Conservation (phyloP, 2,797 vertebrate genomes). For the Falco peregrinus region DNA sequence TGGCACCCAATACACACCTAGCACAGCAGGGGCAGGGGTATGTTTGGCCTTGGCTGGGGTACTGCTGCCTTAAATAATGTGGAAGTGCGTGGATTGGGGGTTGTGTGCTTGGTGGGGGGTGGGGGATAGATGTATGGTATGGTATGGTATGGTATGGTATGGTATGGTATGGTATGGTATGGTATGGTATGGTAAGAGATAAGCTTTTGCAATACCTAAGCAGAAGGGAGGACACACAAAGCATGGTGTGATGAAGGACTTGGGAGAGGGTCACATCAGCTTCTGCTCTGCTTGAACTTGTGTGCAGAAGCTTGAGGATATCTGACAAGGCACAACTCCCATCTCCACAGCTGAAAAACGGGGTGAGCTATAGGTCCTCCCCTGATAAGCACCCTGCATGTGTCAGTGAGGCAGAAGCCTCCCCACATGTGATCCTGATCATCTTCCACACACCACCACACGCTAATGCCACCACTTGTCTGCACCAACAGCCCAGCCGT, state of each 20-base stretch:
- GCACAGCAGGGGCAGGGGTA: not conserved
- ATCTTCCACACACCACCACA: not conserved
- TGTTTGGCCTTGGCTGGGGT: not conserved
- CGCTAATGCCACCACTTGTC: not conserved
- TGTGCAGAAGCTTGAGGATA: not conserved
- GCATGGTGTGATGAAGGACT: not conserved
- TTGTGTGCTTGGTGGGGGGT: not conserved
- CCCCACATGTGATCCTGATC: fast-evolving
- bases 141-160: not conserved
- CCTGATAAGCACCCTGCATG: not conserved
- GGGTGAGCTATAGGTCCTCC: fast-evolving
- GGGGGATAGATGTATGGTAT: too few species aligned
- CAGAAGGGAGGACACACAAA: not conserved
- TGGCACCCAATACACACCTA: fast-evolving
- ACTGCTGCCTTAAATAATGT: not conserved
- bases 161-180: too few species aligned
- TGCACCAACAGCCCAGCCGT: fast-evolving
- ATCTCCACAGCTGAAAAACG: not conserved
- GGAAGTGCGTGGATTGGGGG: fast-evolving
- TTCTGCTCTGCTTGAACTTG: not conserved
- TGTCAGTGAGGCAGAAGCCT: not conserved
- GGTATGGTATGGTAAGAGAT: not conserved
- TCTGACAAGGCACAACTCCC: not conserved
- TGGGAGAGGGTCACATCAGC: not conserved
- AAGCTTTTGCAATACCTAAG: not conserved